Percentiles rank a stretch among this genome's conserved stretches.
These are phyloP conservation scores for Rafetus swinhoei DNA, from an alignment of 2,113 vertebrate species.

Conservation along the genomic window DNA sequence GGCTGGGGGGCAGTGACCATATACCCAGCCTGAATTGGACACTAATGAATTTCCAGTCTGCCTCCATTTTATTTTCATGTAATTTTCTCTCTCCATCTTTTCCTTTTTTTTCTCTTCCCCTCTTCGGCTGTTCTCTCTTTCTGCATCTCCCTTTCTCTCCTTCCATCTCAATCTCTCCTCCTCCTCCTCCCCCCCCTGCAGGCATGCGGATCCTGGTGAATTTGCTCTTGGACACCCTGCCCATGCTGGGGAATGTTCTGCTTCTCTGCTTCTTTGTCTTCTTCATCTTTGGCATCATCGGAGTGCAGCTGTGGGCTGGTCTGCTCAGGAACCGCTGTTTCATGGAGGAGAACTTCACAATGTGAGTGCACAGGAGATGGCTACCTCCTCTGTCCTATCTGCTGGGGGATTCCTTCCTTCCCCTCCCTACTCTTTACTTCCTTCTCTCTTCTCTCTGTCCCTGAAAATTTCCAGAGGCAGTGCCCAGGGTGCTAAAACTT, in stretches of 20 bases:
- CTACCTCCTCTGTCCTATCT: background rate
- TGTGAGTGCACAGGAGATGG: conserved; percentile 74
- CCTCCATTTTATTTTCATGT: conserved; percentile 16
- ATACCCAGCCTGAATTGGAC: background rate
- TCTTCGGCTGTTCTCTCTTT: background rate
- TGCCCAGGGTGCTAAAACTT: background rate
- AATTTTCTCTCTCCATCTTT: background rate
- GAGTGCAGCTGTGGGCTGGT: conserved; percentile 87
- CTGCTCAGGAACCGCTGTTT: conserved; percentile 87
- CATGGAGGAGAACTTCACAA: conserved; percentile 86
- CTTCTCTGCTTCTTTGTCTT: conserved; percentile 89
- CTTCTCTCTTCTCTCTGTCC: background rate
- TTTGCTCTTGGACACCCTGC: conserved; percentile 85
- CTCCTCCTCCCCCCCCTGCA: conserved; percentile 56
- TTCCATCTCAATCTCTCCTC: background rate
- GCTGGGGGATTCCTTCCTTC: background rate
- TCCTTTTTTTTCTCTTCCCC: background rate
- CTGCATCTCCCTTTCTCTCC: background rate
- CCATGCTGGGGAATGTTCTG: conserved; percentile 86
- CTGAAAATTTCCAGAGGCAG: background rate
- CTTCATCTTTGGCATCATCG: conserved; percentile 88
- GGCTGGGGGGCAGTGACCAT: background rate
- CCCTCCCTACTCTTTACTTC: background rate
- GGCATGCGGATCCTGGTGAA: conserved; percentile 89
- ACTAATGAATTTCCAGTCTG: conserved; percentile 20